A percentile compares a stretch with the other conserved stretches of the same genome.
These are phyloP conservation scores for Xylocopa sonorina DNA, from an alignment of 1,140 invertebrate species.

Conservation along the genomic window DNA sequence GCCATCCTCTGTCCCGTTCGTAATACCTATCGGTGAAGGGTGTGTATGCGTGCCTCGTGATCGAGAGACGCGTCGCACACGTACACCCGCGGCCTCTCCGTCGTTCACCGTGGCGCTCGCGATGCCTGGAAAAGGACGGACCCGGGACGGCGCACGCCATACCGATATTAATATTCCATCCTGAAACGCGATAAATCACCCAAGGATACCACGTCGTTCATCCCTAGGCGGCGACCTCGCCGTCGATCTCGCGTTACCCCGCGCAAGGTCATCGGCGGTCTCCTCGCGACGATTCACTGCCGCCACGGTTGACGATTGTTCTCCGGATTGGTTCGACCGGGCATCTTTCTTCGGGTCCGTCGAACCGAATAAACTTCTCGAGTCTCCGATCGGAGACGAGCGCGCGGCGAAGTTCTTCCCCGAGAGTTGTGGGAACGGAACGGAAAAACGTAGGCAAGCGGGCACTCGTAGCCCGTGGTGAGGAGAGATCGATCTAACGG, in stretches of 20 bases:
- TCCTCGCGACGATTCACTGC: too few species aligned
- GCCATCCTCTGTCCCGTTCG: slow-evolving; percentile 81
- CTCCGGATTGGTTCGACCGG: too few species aligned
- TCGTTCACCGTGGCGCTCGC: not conserved
- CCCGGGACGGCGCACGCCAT: slow-evolving; percentile 65
- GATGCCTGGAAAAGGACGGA: slow-evolving; percentile 28
- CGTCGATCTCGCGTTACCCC: slow-evolving; percentile 59
- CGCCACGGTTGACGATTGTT: too few species aligned
- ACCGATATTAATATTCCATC: slow-evolving; percentile 76
- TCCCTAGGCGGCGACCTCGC: slow-evolving; percentile 53
- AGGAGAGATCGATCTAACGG: slow-evolving; percentile 12
- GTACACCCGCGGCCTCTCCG: not conserved
- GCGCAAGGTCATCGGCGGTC: slow-evolving; percentile 39
- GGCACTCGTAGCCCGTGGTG: too few species aligned
- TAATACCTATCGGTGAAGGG: slow-evolving; percentile 73
- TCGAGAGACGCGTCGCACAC: slow-evolving; percentile 24
- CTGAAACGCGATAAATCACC: slow-evolving; percentile 68
- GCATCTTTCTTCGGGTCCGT: too few species aligned
- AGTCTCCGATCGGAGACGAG: not conserved
- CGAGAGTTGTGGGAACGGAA: slow-evolving; percentile 36
- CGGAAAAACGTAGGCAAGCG: not conserved
- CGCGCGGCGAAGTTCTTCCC: not conserved
- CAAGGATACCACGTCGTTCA: slow-evolving; percentile 52
- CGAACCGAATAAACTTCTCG: too few species aligned
- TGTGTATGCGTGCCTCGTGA: slow-evolving; percentile 41